phyloP scores from a whole-genome alignment of 2,797 vertebrate species.

The Diceros bicornis region DNA sequence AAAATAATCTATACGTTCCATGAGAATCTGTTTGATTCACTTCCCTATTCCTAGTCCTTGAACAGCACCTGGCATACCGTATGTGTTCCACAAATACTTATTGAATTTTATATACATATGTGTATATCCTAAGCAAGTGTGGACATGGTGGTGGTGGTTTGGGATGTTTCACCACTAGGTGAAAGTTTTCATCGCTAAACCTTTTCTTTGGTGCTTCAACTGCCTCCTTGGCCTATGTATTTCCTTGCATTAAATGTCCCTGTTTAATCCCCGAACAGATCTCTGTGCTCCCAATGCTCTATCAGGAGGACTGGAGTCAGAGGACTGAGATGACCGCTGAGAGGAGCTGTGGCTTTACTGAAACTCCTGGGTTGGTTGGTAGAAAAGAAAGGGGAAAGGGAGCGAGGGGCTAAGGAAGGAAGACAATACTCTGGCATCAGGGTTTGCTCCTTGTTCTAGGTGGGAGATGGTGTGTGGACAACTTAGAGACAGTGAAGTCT shows the following conservation, averaged over 20 bases:
- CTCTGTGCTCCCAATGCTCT: background rate
- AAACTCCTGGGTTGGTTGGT: background rate
- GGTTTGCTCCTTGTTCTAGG: background rate
- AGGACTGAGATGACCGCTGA: background rate
- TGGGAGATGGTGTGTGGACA: too few species aligned
- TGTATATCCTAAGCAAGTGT: too few species aligned
- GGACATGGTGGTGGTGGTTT: too few species aligned
- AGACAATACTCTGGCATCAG: background rate
- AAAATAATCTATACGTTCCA: background rate
- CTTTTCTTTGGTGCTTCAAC: background rate
- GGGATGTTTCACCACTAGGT: background rate
- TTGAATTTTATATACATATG: too few species aligned
- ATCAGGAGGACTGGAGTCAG: too few species aligned
- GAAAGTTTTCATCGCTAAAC: background rate
- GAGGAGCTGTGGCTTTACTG: background rate
- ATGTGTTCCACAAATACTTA: background rate
- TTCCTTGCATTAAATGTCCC: too few species aligned
- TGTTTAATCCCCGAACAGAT: too few species aligned
- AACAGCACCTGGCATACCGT: background rate
- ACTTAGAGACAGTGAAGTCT: background rate
- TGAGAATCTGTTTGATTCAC: background rate
- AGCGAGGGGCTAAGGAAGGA: background rate
- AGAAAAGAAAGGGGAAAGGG: accelerated
- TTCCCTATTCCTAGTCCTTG: too few species aligned
- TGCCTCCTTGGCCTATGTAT: background rate